Base-by-base conservation (phyloP, 1,140 invertebrate species). In the Caerostris extrusa region DNA sequence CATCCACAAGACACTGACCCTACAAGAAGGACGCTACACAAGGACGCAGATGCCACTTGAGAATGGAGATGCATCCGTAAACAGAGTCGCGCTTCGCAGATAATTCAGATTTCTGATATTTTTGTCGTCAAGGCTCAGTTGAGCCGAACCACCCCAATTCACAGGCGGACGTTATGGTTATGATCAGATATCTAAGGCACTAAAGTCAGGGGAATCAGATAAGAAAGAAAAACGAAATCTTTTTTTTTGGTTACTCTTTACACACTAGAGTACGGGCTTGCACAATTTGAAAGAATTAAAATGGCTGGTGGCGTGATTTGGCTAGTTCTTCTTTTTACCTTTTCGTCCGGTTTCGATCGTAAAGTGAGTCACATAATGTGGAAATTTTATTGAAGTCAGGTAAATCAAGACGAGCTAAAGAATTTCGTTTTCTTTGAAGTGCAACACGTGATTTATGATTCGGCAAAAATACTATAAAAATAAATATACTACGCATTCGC, bases 31-130 rank as follows among this genome's bases (percentile, higher is more conserved):
- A 85, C 82, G 55, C n/a, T 5, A 64, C 17, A 19, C 19, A 87
- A 87, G 85, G 85, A 60, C 85, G 85, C 10, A 7, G n/a, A 85
- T 56, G 55, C 8, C 56, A 55, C 4, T 87, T 64, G 14, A 6
- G 17, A 53, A 64, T 56, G 55, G 57, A 14, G 55, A 83, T 53
- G 58, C 85, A 88, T 88, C 85, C 58, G 85, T 88, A 60, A 88
- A 88, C 85, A 88, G 64, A 64, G 60, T 61, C 19, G 60, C 19
- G 57, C 60, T 58, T 58, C 55, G 17, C 7, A 77, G 50, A 77
- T 85, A 55, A 58, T 17, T n/a, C 34, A 4, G 58, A 53, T 50
- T 60, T 64, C 71, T 64, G 60, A 88, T 64, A 8, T 53, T 64
- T 55, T 85, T 85, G 8, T 8, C 14, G 57, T 12, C 85, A 88